Conservation (phyloP, 1,140 invertebrate species). For the Drosophila mojavensis region DNA sequence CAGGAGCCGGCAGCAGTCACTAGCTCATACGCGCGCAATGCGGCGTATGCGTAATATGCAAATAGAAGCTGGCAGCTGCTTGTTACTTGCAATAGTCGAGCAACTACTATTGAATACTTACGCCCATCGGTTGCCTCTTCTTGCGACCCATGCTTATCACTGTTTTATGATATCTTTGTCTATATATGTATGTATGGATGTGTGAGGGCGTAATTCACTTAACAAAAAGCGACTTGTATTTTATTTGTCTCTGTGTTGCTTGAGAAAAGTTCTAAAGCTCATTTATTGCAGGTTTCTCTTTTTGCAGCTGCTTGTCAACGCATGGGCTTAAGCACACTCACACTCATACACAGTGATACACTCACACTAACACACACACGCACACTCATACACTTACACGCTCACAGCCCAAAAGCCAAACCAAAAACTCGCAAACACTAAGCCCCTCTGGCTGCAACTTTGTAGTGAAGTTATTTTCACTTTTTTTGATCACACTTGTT, state of each 20-base stretch:
- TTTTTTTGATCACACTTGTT: slow-evolving; percentile 44
- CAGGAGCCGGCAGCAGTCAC: background rate
- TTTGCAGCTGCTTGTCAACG: slow-evolving; percentile 57
- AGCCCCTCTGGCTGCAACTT: slow-evolving; percentile 70
- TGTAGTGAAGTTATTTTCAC: slow-evolving; percentile 63
- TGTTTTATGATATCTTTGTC: background rate
- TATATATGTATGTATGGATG: slow-evolving; percentile 1
- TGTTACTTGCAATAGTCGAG: slow-evolving; percentile 25
- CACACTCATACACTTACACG: slow-evolving; percentile 25
- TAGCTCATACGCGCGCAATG: slow-evolving; percentile 17
- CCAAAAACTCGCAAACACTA: slow-evolving; percentile 68
- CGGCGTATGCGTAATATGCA: slow-evolving; percentile 36
- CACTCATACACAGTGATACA: background rate
- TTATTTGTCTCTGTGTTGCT: slow-evolving; percentile 34
- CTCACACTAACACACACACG: slow-evolving; percentile 13
- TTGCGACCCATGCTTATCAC: slow-evolving; percentile 63
- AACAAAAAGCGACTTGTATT: slow-evolving; percentile 59
- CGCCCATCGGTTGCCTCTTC: slow-evolving; percentile 67
- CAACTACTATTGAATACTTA: slow-evolving; percentile 56
- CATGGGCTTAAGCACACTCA: slow-evolving; percentile 41
- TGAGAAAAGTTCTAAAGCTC: slow-evolving; percentile 46
- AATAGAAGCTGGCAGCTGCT: slow-evolving; percentile 23
- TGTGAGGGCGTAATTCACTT: slow-evolving; percentile 49
- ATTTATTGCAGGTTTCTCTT: slow-evolving; percentile 49
- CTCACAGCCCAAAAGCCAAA: slow-evolving; percentile 57